Evolutionary conservation across 1,140 invertebrate species (phyloP), one percentile per base, ranked within the genome.

Genomic region (Metopolophium dirhodum): DNA sequence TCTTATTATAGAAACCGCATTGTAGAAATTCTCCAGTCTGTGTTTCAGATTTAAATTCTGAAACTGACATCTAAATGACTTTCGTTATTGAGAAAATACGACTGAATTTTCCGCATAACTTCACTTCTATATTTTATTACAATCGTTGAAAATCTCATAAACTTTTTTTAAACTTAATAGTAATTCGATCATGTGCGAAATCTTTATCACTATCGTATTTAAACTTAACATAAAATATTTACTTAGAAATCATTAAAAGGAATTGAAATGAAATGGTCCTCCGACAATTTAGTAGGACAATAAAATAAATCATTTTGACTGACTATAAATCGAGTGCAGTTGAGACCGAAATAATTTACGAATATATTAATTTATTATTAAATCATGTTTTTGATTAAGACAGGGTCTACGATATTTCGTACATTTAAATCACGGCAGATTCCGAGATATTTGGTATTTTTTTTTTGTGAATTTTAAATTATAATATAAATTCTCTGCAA

Each of bases 41-140:
- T n/a, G 30, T 87, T 49, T 49, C 23, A 45, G 20, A 91, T 68
- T 77, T 45, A 14, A 68, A 82, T 68, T 91, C 61, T 90, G 57
- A 90, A 90, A 90, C 26, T 90, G 57, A 90, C 54, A 68, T 90
- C 89, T 30, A 77, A 91, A 68, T 91, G 57, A 82, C 61, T 91
- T 68, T 68, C 0, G 11, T 91, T 91, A 68, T 91, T 91, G 30
- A 68, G 45, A 77, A 77, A 35, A 91, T 68, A 90, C 90, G 26
- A 14, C n/a, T 20, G 30, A 77, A 77, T 77, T 77, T 91, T 91
- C 90, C 41, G 47, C 90, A 91, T 47, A 91, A 82, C 90, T 91
- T 91, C 30, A 77, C 57, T 77, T 68, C 30, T 51, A 87, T 87
- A 83, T 83, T 83, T 49, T 51, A 35, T 77, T 49, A 30, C 45